Conservation (phyloP, 2,113 vertebrate genomes). For the Clinocottus analis region DNA sequence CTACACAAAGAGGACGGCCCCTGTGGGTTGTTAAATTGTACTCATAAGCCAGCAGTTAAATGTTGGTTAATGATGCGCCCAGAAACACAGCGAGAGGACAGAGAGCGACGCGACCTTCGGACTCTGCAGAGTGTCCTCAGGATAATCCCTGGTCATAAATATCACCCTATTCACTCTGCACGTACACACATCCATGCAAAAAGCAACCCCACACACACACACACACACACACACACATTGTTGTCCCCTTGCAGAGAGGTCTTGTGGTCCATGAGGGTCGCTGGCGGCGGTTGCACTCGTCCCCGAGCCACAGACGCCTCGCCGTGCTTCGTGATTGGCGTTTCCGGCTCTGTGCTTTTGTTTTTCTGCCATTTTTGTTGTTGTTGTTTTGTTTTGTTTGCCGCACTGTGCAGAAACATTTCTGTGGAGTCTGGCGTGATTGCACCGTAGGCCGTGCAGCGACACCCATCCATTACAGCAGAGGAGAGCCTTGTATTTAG, state of each 20-base stretch:
- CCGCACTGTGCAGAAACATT: constrained; percentile 83
- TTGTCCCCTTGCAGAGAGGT: constrained; percentile 25
- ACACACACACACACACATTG: background rate
- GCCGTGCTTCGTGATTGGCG: constrained; percentile 74
- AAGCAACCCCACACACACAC: constrained; percentile 1
- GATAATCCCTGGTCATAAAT: constrained; percentile 83
- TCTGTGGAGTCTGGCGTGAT: constrained; percentile 81
- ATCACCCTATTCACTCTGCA: constrained; percentile 65
- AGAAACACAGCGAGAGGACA: constrained; percentile 60
- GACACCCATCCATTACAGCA: constrained; percentile 86
- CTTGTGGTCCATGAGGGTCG: constrained; percentile 57
- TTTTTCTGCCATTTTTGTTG: constrained; percentile 79
- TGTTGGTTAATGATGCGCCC: constrained; percentile 82
- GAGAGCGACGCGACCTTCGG: constrained; percentile 76
- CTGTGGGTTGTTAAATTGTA: constrained; percentile 74
- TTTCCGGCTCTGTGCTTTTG: constrained; percentile 69
- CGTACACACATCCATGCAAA: constrained; percentile 59
- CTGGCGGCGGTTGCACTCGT: constrained; percentile 40
- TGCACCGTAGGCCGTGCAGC: constrained; percentile 84
- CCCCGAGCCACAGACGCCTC: constrained; percentile 67
- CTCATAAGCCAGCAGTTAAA: constrained; percentile 82
- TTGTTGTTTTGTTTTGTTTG: too few relatives aligned
- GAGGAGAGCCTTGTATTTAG: constrained; percentile 85
- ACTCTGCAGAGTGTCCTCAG: constrained; percentile 75
- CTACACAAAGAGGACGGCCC: constrained; percentile 33